A percentile compares a stretch with the other conserved stretches of the same genome.
Evolutionary conservation across 2,113 vertebrate species (phyloP).

Genomic region (Hypomesus transpacificus): DNA sequence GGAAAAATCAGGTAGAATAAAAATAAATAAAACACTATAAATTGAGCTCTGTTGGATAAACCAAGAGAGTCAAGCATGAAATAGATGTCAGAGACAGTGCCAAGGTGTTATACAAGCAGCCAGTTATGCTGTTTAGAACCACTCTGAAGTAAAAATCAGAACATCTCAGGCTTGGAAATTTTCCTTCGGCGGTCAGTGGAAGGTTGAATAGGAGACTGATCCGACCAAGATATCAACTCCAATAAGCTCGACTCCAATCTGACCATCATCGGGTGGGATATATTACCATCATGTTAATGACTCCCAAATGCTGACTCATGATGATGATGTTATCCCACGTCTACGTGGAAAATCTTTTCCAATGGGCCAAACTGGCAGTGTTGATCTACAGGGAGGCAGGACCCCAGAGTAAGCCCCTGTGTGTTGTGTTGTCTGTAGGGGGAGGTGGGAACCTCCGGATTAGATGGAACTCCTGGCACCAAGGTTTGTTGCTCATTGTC

Average conservation of each 20-base stretch:
- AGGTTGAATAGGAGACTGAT: too few species aligned
- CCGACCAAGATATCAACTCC: too few species aligned
- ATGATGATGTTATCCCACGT: too few species aligned
- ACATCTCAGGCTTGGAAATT: slow-evolving; percentile 16
- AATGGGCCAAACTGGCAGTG: too few species aligned
- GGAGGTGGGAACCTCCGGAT: slow-evolving; percentile 83
- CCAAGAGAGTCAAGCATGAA: slow-evolving; percentile 49
- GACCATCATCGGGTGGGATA: too few species aligned
- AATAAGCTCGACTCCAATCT: too few species aligned
- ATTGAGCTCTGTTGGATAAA: slow-evolving; percentile 4
- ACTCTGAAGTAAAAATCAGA: slow-evolving; percentile 21
- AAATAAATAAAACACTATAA: slow-evolving; percentile 12
- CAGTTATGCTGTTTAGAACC: slow-evolving; percentile 52
- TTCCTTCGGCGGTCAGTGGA: too few species aligned
- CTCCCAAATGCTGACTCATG: not conserved
- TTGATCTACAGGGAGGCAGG: not conserved
- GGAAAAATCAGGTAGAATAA: slow-evolving; percentile 41
- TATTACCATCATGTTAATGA: too few species aligned
- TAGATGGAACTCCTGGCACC: slow-evolving; percentile 81
- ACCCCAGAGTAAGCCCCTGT: slow-evolving; percentile 39
- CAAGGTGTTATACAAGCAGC: slow-evolving; percentile 47
- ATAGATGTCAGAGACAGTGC: slow-evolving; percentile 50
- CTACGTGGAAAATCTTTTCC: too few species aligned
- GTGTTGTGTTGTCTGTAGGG: slow-evolving; percentile 77
- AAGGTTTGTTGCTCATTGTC: slow-evolving; percentile 78